These are phyloP conservation scores for Malurus elegans DNA, from an alignment of 2,113 vertebrate species.

Conservation along the genomic window DNA sequence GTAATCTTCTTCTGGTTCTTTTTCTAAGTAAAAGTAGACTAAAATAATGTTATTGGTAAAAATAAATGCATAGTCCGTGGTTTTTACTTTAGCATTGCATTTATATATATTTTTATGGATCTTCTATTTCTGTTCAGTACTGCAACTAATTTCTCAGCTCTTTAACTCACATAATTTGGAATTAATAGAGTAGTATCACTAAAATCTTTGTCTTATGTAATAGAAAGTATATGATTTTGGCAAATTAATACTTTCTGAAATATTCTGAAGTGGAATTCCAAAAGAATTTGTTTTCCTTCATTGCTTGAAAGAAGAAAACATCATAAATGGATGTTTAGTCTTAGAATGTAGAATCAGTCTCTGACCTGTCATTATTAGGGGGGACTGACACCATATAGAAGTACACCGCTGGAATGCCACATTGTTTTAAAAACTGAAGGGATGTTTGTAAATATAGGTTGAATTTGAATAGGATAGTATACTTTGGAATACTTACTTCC, in stretches of 20 bases:
- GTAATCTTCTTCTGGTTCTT: neutral
- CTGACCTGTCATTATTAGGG: neutral
- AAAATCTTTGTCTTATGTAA: neutral
- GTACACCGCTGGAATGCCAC: neutral
- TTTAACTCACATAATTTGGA: neutral
- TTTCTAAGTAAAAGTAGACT: neutral
- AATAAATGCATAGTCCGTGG: neutral
- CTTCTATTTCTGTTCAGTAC: neutral
- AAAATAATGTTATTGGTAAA: neutral
- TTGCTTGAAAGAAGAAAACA: neutral
- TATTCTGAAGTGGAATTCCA: neutral
- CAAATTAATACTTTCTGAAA: neutral
- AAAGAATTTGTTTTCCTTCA: neutral
- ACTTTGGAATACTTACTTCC: neutral
- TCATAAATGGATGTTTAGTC: neutral
- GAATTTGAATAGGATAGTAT: neutral
- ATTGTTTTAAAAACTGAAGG: neutral
- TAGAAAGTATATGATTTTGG: neutral
- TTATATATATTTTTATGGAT: neutral
- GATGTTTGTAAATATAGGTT: neutral
- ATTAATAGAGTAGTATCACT: neutral
- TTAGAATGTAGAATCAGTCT: neutral
- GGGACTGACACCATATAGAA: neutral
- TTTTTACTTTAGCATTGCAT: neutral
- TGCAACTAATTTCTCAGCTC: neutral